phyloP scores from a whole-genome alignment of 2,797 vertebrate species.

The Schizothorax lantsangensis region DNA sequence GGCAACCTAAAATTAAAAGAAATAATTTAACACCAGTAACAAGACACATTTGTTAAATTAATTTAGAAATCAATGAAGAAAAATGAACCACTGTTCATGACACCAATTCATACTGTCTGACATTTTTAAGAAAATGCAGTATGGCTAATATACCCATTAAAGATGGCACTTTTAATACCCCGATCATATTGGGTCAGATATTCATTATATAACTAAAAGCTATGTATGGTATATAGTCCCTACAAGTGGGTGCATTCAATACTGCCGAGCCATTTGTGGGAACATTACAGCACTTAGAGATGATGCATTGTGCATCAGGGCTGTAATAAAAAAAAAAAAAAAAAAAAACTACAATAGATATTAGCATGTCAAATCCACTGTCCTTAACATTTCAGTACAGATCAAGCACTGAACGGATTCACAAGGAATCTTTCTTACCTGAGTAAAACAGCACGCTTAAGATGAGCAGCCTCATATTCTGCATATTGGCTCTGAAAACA shows the following conservation, averaged over 20 bases:
- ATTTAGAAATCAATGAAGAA: background rate
- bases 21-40: no score
- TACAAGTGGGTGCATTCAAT: background rate
- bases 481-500: conserved; percentile 73
- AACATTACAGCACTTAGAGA: background rate
- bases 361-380: conserved; percentile 20
- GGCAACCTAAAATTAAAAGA: no score
- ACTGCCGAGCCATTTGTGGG: background rate
- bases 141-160: no score
- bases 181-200: background rate
- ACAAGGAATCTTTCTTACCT: conserved; percentile 67
- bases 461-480: conserved; percentile 57
- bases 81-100: background rate
- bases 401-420: background rate
- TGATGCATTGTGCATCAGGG: background rate
- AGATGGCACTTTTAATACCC: background rate
- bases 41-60: background rate
- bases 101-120: background rate
- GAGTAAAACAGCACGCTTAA: conserved; percentile 71
- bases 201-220: conserved; percentile 18
- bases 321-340: background rate
- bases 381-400: background rate
- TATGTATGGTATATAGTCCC: background rate
- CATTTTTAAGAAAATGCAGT: background rate
- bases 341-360: conserved; percentile 16